These are phyloP conservation scores for Nerophis ophidion DNA, from an alignment of 2,113 vertebrate genomes.

Conservation along the genomic window DNA sequence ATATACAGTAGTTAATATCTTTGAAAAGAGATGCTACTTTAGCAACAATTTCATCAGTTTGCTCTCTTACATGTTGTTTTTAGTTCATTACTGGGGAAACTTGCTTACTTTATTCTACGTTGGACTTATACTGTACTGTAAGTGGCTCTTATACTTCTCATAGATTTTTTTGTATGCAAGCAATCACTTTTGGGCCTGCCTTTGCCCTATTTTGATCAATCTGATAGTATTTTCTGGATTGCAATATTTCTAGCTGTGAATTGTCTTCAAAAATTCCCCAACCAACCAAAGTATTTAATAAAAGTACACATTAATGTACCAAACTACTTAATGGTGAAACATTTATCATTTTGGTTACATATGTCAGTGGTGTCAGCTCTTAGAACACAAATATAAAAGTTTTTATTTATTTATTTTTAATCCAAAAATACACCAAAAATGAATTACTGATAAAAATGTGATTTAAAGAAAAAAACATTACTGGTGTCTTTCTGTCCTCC, in stretches of 20 bases:
- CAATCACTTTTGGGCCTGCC: no score
- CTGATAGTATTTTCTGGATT: no score
- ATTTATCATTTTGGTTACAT: constrained; percentile 61
- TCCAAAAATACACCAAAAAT: constrained; percentile 68
- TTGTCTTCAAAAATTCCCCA: neutral
- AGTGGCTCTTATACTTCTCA: no score
- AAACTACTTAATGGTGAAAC: constrained; percentile 34
- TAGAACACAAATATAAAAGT: constrained; percentile 69
- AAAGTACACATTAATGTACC: neutral
- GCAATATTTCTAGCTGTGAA: no score
- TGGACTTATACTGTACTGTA: no score
- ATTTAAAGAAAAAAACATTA: constrained; percentile 17
- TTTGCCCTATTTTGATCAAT: no score
- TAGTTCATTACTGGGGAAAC: no score
- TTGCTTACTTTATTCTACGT: no score
- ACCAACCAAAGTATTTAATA: neutral
- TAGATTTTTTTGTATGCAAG: no score
- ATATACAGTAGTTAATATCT: constrained; percentile 29
- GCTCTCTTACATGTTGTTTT: no score
- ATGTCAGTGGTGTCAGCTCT: constrained; percentile 57
- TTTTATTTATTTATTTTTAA: constrained; percentile 50
- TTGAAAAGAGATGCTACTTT: constrained; percentile 21
- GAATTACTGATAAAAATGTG: constrained; percentile 56
- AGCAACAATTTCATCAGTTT: constrained; percentile 3
- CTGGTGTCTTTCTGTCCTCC: constrained; percentile 38